Conservation (phyloP, 2,888 invertebrate genomes). For the Cheilosia impressa region DNA sequence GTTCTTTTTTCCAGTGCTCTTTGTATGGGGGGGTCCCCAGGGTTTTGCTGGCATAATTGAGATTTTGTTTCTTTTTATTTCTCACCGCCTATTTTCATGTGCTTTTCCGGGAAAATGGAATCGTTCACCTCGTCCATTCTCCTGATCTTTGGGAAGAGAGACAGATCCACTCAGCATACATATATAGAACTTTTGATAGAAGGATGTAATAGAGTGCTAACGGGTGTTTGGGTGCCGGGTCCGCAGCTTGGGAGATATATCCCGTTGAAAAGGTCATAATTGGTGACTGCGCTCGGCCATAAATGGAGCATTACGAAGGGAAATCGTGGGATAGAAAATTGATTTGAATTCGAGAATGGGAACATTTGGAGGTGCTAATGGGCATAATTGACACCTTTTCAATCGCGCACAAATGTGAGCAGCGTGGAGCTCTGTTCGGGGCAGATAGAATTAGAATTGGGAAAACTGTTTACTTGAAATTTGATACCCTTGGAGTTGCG, state of each 20-base stretch:
- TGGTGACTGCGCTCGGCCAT: constrained; percentile 60
- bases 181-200: constrained; percentile 34
- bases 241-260: constrained; percentile 13
- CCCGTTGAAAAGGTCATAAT: constrained; percentile 65
- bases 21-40: constrained; percentile 47
- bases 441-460: neutral
- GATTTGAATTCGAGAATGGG: constrained; percentile 56
- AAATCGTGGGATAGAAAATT: constrained; percentile 72
- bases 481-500: neutral
- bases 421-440: neutral
- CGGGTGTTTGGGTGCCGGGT: constrained; percentile 49
- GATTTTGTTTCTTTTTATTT: constrained; percentile 21
- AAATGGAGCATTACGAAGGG: constrained; percentile 67
- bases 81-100: constrained; percentile 16
- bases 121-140: neutral
- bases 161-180: neutral
- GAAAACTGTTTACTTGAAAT: neutral
- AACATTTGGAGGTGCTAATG: constrained; percentile 62
- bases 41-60: constrained; percentile 52
- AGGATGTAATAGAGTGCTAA: constrained; percentile 62
- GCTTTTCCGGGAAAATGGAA: constrained; percentile 56
- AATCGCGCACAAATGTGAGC: constrained; percentile 1
- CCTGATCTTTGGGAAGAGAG: constrained; percentile 4
- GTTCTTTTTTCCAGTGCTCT: constrained; percentile 26
- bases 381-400: constrained; percentile 64